Conservation (phyloP, 2,888 invertebrate species). For the Bombylius discolor region DNA sequence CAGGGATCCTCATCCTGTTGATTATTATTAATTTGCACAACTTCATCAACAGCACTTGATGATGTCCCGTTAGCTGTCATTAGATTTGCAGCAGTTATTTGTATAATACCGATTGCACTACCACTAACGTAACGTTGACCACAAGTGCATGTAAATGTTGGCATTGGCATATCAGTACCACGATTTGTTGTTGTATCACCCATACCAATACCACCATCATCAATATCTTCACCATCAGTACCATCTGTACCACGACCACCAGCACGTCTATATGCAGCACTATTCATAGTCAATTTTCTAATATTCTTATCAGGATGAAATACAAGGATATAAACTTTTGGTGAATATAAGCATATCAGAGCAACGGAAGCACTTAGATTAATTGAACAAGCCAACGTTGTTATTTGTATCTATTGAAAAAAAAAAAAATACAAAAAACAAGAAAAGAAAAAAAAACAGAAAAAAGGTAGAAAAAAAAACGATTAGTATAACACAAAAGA, state of each 20-base stretch:
- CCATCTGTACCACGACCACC: conserved; percentile 13
- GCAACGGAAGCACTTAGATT: conserved; percentile 56
- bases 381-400: conserved; percentile 55
- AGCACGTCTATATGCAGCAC: conserved; percentile 27
- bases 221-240: neutral
- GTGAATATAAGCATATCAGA: conserved; percentile 54
- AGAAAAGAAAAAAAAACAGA: too few relatives aligned
- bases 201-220: neutral
- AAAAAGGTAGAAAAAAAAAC: too few relatives aligned
- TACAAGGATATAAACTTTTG: conserved; percentile 58
- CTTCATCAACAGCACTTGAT: too few relatives aligned
- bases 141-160: too few relatives aligned
- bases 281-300: conserved; percentile 36
- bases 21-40: too few relatives aligned
- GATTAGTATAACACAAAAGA: too few relatives aligned
- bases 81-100: too few relatives aligned
- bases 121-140: too few relatives aligned
- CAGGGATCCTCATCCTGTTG: too few relatives aligned
- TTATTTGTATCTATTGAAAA: conserved; percentile 47
- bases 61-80: neutral
- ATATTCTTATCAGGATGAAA: conserved; percentile 63
- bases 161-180: neutral
- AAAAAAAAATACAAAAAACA: neutral
- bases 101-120: too few relatives aligned
- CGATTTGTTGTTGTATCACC: neutral